Evolutionary conservation across 2,888 invertebrate genomes (phyloP), one percentile per base, ranked within the genome.

Genomic region (Eretmocerus hayati): DNA sequence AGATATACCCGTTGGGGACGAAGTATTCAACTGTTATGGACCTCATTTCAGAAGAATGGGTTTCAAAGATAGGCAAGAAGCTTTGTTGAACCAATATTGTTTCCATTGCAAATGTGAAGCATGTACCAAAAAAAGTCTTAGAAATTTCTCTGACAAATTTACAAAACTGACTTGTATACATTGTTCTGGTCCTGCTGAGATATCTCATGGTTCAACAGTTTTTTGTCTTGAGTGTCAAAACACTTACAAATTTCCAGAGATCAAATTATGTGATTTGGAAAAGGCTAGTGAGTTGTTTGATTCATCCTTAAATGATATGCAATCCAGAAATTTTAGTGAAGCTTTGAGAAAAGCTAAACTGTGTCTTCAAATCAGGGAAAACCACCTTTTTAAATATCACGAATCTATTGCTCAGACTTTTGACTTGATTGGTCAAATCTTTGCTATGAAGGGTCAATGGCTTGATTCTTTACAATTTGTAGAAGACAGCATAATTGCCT

Each of bases 1-100:
- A 51, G 77, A 83, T 60, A 76, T 93, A 30, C 56, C 69, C 1
- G 60, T 73, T 21, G 85, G 84, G 4, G 78, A 78, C 11, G 88
- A 93, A 74, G 79, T 95, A 53, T 79, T 79, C 56, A 92, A 92
- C 72, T 90, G 90, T 65, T 94, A 94, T 71, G 88, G 81, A 9
- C 83, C 87, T 40, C 84, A 88, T 67, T 85, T 79, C 55, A 78
- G 81, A 31, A 77, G 82, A 48, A 81, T 82, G 74, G 65, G 76
- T 1, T 75, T 74, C 23, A 64, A 74, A 4, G 77, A 81, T 16
- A 76, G 94, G 2, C 80, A 81, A 51, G 69, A 76, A 16, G 72
- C 75, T 5, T 75, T 94, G 23, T 67, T 75, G 45, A 75, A 77
- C 16, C 86, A 87, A 61, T 94, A 92, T 71, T 79, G 79, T 66